A percentile compares a stretch with the other conserved stretches of the same genome.
phyloP scores from a whole-genome alignment of 1,140 invertebrate species.

The Philaenus spumarius region DNA sequence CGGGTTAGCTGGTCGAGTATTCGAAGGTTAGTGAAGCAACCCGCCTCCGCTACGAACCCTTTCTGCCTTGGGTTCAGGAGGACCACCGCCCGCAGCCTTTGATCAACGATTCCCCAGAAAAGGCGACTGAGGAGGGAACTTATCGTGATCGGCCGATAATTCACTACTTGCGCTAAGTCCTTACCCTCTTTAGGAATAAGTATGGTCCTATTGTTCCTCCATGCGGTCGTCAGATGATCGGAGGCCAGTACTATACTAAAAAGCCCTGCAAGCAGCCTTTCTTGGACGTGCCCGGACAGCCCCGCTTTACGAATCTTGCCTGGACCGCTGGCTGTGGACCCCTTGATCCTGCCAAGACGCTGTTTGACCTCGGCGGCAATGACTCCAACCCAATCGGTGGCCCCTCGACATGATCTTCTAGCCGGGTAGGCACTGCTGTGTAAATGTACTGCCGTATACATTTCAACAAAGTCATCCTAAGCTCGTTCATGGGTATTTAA shows the following conservation, averaged over 20 bases:
- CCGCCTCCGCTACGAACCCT: slow-evolving; percentile 24
- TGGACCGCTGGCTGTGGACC: slow-evolving; percentile 13
- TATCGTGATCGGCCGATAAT: slow-evolving; percentile 31
- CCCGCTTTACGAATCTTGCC: slow-evolving; percentile 19
- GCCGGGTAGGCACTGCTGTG: neutral
- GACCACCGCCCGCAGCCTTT: slow-evolving; percentile 13
- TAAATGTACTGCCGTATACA: slow-evolving; percentile 17
- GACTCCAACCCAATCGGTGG: neutral
- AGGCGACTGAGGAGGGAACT: slow-evolving; percentile 24
- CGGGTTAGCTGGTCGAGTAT: slow-evolving; percentile 8
- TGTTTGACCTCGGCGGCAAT: neutral
- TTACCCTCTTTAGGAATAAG: slow-evolving; percentile 31
- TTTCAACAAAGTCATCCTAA: neutral
- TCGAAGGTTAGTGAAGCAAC: slow-evolving; percentile 23
- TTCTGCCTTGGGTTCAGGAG: slow-evolving; percentile 26
- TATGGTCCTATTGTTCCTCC: slow-evolving; percentile 29
- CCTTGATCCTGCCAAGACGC: slow-evolving; percentile 1
- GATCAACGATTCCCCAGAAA: slow-evolving; percentile 27
- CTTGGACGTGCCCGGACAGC: neutral
- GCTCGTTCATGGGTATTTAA: neutral
- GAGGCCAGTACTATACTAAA: slow-evolving; percentile 19
- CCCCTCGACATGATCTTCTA: neutral
- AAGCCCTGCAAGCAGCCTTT: neutral
- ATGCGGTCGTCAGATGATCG: slow-evolving; percentile 19
- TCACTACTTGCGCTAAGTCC: slow-evolving; percentile 15